Evolutionary conservation across 2,888 invertebrate species (phyloP).

Genomic region (Tortricodes alternella): DNA sequence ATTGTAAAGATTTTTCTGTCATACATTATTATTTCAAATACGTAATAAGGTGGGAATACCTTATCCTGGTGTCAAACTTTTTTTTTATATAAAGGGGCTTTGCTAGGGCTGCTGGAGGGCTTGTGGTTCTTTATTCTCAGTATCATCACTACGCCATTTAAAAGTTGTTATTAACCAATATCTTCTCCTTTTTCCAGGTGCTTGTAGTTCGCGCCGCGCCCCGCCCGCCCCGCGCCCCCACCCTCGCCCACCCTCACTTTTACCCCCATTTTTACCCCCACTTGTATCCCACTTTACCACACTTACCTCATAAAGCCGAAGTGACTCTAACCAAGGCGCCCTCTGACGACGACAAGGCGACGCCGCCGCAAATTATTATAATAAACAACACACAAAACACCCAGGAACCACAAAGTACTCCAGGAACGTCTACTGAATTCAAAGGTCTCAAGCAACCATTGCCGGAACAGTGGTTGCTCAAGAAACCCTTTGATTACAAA

Average conservation of each 20-base stretch:
- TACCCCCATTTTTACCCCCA: slow-evolving; percentile 35
- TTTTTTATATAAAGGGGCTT: too few relatives aligned
- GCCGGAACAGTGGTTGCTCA: slow-evolving; percentile 75
- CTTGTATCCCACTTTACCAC: slow-evolving; percentile 36
- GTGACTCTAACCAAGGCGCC: slow-evolving; percentile 41
- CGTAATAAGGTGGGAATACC: too few relatives aligned
- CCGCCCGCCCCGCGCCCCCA: slow-evolving; percentile 37
- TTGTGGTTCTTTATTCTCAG: too few relatives aligned
- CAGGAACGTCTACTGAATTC: slow-evolving; percentile 41
- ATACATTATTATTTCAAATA: too few relatives aligned
- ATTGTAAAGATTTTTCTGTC: too few relatives aligned
- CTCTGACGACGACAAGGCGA: slow-evolving; percentile 30
- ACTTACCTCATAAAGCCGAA: slow-evolving; percentile 35
- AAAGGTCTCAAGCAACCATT: slow-evolving; percentile 64
- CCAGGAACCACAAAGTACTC: slow-evolving; percentile 32
- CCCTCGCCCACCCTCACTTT: background rate
- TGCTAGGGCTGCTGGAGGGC: too few relatives aligned
- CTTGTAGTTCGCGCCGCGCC: slow-evolving; percentile 60
- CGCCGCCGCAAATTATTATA: slow-evolving; percentile 42
- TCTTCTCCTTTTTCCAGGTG: slow-evolving; percentile 53
- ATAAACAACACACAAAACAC: slow-evolving; percentile 40
- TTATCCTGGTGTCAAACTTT: too few relatives aligned
- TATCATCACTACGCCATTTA: too few relatives aligned
- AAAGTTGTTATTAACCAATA: too few relatives aligned
- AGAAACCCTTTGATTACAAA: slow-evolving; percentile 66